Conservation (phyloP, 2,113 vertebrate species). For the Clarias gariepinus region DNA sequence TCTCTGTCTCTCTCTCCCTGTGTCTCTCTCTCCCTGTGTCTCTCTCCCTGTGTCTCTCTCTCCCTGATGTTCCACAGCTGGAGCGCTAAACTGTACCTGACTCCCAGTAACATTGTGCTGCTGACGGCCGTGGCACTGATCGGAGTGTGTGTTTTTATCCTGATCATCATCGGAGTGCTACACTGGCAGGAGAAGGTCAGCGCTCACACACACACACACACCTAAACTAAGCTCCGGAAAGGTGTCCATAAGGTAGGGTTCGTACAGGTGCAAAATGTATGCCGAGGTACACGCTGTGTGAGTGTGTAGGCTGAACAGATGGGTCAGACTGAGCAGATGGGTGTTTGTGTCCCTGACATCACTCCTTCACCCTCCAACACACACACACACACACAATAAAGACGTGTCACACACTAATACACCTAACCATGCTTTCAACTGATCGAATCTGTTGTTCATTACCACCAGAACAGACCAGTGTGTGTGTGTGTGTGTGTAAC, state of each 20-base stretch:
- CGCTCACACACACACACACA: slow-evolving; percentile 22
- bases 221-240: not conserved
- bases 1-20: not conserved
- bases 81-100: slow-evolving; percentile 96
- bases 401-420: not conserved
- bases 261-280: not conserved
- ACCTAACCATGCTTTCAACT: slow-evolving; percentile 53
- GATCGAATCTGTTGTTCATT: slow-evolving; percentile 66
- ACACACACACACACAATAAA: slow-evolving; percentile 1
- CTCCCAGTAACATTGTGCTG: slow-evolving; percentile 94
- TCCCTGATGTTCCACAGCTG: slow-evolving; percentile 74
- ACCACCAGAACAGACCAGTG: slow-evolving; percentile 55
- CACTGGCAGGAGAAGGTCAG: slow-evolving; percentile 99
- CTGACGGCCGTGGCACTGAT: slow-evolving; percentile 95
- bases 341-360: slow-evolving; percentile 54
- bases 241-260: not conserved
- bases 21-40: not conserved
- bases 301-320: slow-evolving; percentile 55
- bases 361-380: slow-evolving; percentile 54
- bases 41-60: slow-evolving; percentile 16
- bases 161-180: slow-evolving; percentile 93
- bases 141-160: slow-evolving; percentile 94
- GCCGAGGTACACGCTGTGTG: slow-evolving; percentile 20
- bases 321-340: slow-evolving; percentile 69
- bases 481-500: slow-evolving; percentile 31